Base-by-base conservation (phyloP, 2,113 vertebrate species). In the Ictalurus furcatus region DNA sequence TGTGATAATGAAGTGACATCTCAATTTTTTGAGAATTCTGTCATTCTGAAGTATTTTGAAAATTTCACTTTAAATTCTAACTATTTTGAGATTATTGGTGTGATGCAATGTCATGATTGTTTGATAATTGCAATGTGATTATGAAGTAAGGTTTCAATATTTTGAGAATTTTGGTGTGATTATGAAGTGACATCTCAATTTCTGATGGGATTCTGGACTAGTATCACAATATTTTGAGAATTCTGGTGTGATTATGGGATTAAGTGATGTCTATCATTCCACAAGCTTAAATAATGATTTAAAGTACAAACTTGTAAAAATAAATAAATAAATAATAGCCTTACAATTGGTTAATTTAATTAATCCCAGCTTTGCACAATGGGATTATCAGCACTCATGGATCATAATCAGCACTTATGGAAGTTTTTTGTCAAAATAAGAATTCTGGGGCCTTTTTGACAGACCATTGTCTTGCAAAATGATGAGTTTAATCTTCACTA, bases 331-430 rank as follows among this genome's bases (percentile, higher is more conserved):
- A 40, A 5, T 44, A 48, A 48, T 13, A 58, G 48, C 40, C n/a
- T 54, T 73, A 73, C 34, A 69, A 84, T 83, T 69, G 44, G 87
- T 85, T 40, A 44, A 30, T 78, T 52, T 74, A 59, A 65, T 54
- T 85, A 80, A 85, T 87, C 56, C 81, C 54, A 79, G 48, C 81
- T 79, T 84, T 74, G 52, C 37, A 83, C 19, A 48, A 25, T 69
- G 61, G 65, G 81, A 87, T 87, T 91, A 79, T 81, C 71, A 85
- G n/a, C 25, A 40, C 81, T n/a, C n/a, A 52, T 21, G 76, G 40
- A 40, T 40, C 40, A 40, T 40, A 76, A 21, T 76, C 81, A 90
- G 71, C 61, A 56, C 80, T 88, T 84, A 61, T 37, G 54, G 37
- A 71, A 1, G 21, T 63, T 63, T 8, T 63, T 63, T 63, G 1